Evolutionary conservation across 2,113 vertebrate species (phyloP).

Genomic region (Dipodomys merriami): DNA sequence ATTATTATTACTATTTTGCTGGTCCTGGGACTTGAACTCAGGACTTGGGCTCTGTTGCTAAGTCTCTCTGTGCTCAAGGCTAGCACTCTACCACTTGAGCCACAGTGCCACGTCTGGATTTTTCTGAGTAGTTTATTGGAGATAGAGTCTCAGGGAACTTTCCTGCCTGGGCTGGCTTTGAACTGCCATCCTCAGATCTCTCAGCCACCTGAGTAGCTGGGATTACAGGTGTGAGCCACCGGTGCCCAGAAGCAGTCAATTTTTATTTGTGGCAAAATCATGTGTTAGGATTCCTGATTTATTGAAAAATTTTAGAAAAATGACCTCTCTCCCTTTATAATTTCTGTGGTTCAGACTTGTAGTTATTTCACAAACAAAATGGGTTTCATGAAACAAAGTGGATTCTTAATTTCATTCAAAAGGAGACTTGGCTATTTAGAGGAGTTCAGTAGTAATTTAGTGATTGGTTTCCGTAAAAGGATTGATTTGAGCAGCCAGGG

Average conservation of each 20-base stretch:
- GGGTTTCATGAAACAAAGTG: not conserved
- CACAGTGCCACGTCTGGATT: too few species aligned
- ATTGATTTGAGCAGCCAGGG: not conserved
- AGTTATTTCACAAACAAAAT: constrained; percentile 1
- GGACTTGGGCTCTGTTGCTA: too few species aligned
- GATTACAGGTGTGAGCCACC: too few species aligned
- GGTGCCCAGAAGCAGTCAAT: not conserved
- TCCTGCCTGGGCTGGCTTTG: too few species aligned
- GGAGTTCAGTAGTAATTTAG: not conserved
- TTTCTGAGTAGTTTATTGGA: too few species aligned
- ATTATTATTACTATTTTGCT: too few species aligned
- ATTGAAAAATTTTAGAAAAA: not conserved
- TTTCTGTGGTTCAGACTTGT: not conserved
- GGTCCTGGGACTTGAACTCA: too few species aligned
- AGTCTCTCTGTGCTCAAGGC: too few species aligned
- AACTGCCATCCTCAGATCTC: too few species aligned
- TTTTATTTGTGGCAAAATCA: constrained; percentile 13
- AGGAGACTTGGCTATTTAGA: constrained; percentile 10
- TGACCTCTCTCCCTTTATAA: not conserved
- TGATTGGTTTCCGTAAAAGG: constrained; percentile 34
- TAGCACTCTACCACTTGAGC: too few species aligned
- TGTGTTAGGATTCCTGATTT: not conserved
- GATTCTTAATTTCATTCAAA: not conserved
- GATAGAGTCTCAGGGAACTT: too few species aligned
- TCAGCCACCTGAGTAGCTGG: too few species aligned